phyloP scores from a whole-genome alignment of 1,140 invertebrate genomes.

The Drosophila pachea region DNA sequence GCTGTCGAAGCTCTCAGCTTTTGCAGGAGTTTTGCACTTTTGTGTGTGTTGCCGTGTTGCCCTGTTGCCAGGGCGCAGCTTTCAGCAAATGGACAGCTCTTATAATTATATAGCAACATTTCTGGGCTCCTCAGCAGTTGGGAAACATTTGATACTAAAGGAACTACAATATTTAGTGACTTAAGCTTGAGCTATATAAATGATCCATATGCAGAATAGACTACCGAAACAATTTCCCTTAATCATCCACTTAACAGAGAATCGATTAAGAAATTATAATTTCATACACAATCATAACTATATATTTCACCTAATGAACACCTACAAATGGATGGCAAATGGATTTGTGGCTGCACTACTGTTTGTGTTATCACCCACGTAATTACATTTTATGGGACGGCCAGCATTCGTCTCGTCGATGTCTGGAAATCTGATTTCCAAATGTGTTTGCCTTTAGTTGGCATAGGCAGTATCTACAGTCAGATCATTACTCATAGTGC shows the following conservation, averaged over 20 bases:
- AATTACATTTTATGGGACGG: neutral
- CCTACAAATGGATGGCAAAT: conserved; percentile 1
- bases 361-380: conserved; percentile 6
- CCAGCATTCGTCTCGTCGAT: neutral
- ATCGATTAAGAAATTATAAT: too few species aligned
- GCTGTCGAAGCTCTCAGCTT: neutral
- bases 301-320: neutral
- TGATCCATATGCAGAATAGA: too few species aligned
- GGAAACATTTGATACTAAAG: too few species aligned
- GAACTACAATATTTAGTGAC: too few species aligned
- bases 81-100: neutral
- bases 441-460: neutral
- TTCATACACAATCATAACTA: neutral
- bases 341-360: neutral
- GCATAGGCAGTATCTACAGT: conserved; percentile 3
- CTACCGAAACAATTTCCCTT: too few species aligned
- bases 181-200: too few species aligned
- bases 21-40: conserved; percentile 3
- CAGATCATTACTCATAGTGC: conserved; percentile 20
- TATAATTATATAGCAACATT: neutral
- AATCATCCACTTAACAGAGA: too few species aligned
- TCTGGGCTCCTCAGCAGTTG: neutral
- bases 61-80: conserved; percentile 1
- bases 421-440: conserved; percentile 9
- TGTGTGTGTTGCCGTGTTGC: neutral